These are phyloP conservation scores for Lemur catta DNA, from an alignment of 2,797 vertebrate species.

Conservation along the genomic window DNA sequence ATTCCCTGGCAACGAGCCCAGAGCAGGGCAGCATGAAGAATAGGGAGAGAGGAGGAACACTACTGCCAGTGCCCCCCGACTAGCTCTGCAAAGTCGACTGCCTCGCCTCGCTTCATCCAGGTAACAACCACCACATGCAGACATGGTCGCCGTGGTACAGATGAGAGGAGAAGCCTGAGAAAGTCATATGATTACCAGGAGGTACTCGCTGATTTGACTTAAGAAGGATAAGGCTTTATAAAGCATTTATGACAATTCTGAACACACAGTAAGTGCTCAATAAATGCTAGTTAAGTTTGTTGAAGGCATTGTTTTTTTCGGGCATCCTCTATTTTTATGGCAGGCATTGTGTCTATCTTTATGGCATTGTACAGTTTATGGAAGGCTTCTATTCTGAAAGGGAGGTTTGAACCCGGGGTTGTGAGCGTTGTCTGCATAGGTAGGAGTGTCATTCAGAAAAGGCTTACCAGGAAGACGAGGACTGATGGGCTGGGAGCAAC, in stretches of 20 bases:
- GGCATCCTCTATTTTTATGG: neutral
- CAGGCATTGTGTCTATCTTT: neutral
- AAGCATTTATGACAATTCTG: neutral
- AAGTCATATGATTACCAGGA: neutral
- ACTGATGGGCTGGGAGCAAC: neutral
- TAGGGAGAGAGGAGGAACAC: neutral
- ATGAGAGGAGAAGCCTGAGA: neutral
- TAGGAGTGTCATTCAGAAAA: neutral
- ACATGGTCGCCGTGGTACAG: neutral
- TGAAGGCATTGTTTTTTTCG: neutral
- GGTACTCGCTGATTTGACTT: neutral
- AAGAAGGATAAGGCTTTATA: neutral
- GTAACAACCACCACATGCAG: neutral
- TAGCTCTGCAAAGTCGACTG: neutral
- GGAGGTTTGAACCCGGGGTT: neutral
- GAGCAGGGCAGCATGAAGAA: neutral
- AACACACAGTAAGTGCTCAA: neutral
- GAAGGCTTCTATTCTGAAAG: neutral
- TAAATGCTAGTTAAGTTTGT: neutral
- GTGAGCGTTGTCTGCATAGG: neutral
- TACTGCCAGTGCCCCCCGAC: accelerated
- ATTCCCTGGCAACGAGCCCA: neutral
- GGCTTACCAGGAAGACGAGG: neutral
- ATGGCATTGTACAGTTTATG: neutral
- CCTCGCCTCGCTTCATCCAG: neutral